Base-by-base conservation (phyloP, 2,113 vertebrate genomes). In the Regulus satrapa region DNA sequence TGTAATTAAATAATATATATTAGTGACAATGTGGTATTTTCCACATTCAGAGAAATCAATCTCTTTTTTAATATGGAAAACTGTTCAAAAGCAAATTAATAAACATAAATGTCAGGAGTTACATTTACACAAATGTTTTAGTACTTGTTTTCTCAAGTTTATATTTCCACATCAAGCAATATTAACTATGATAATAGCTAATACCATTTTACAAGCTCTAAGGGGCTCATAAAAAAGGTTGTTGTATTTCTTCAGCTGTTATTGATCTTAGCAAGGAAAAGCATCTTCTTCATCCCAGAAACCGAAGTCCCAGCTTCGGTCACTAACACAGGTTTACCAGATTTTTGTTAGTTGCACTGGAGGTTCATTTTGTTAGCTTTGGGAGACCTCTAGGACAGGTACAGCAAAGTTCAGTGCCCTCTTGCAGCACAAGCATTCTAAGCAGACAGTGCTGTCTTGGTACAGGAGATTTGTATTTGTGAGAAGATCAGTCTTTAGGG, bases 1-100 rank as follows among this genome's bases (percentile, higher is more conserved):
- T 89, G 68, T 94, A 97, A 97, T 80, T 83, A 94, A 95, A 95
- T 78, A 86, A 97, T 94, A 75, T 84, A 76, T 96, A 95, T 95
- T 92, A 89, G 84, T 96, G 92, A 96, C 95, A 96, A 91, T 25
- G 2, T 95, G 85, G 55, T 91, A 97, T 92, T 96, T 97, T 89
- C 41, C 43, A 83, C 64, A 48, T 88, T 93, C 82, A 77, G 40
- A 94, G 85, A 83, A 93, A 94, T 90, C 88, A 84, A 86, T 95
- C 96, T 96, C 81, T 81, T 85, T 95, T 87, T 88, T 69, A 95
- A 78, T 80, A 88, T 12, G 75, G 36, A 88, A 95, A 91, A 74
- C 77, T 75, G 40, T 64, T 96, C 72, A 89, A 95, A 96, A 94
- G 66, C 34, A 89, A 88, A 93, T 92, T 77, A 96, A 94, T 94